phyloP scores from a whole-genome alignment of 2,888 invertebrate genomes.

The Himalopsyche tibetana region DNA sequence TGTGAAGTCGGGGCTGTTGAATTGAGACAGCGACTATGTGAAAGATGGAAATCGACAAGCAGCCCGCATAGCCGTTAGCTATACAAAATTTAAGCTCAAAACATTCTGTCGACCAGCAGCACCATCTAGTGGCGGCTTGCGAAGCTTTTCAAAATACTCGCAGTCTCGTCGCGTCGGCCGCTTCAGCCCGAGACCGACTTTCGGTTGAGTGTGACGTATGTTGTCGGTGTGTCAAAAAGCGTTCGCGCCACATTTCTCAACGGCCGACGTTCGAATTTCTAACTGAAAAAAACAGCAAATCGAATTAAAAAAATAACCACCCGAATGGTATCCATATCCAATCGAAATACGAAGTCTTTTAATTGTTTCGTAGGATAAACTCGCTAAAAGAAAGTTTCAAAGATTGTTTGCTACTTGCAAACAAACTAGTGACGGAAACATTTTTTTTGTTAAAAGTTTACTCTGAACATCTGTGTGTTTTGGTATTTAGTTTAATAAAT shows the following conservation, averaged over 20 bases:
- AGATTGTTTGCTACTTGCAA: slow-evolving; percentile 43
- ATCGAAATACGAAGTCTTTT: slow-evolving; percentile 44
- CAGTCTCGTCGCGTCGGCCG: slow-evolving; percentile 41
- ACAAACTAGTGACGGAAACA: slow-evolving; percentile 57
- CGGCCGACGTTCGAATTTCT: slow-evolving; percentile 58
- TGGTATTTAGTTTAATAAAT: slow-evolving; percentile 31
- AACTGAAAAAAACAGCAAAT: slow-evolving; percentile 48
- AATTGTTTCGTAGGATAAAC: slow-evolving; percentile 37
- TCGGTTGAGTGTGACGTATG: slow-evolving; percentile 61
- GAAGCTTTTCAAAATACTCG: slow-evolving; percentile 49
- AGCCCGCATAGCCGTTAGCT: slow-evolving; percentile 7
- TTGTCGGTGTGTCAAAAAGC: slow-evolving; percentile 48
- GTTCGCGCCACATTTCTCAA: slow-evolving; percentile 50
- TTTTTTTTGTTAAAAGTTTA: slow-evolving; percentile 50
- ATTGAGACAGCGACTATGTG: neutral
- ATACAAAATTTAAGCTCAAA: slow-evolving; percentile 1
- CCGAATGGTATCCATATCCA: slow-evolving; percentile 14
- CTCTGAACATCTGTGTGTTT: slow-evolving; percentile 47
- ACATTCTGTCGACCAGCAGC: slow-evolving; percentile 29
- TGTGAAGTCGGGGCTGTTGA: neutral
- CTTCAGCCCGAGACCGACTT: slow-evolving; percentile 61
- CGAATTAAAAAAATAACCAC: slow-evolving; percentile 40
- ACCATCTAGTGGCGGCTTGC: slow-evolving; percentile 58
- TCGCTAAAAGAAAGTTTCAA: slow-evolving; percentile 46
- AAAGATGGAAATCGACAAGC: neutral